Conservation (phyloP, 2,113 vertebrate genomes). For the Opisthocomus hoazin region DNA sequence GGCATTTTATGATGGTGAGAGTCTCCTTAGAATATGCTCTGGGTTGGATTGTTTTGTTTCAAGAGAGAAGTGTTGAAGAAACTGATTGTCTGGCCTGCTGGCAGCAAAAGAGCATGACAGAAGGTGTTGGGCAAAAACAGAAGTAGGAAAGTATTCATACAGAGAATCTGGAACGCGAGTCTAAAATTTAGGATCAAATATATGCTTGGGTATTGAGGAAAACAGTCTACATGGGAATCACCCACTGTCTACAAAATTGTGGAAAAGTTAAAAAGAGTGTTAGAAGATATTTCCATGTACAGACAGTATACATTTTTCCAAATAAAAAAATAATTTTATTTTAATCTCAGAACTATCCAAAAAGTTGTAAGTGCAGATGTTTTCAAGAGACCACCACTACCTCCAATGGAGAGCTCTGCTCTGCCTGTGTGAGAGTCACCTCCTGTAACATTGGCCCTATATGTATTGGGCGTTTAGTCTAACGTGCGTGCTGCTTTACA, state of each 20-base stretch:
- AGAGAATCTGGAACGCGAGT: neutral
- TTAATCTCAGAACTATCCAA: neutral
- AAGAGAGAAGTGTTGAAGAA: neutral
- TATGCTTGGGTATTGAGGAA: neutral
- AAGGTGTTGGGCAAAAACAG: neutral
- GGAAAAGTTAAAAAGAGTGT: neutral
- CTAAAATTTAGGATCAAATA: neutral
- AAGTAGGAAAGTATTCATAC: neutral
- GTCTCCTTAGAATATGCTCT: neutral
- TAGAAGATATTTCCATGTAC: neutral
- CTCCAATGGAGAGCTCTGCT: neutral
- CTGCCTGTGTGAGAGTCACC: neutral
- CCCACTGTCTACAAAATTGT: neutral
- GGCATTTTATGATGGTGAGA: neutral
- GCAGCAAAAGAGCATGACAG: neutral
- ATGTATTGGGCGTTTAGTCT: rapidly evolving
- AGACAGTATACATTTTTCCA: neutral
- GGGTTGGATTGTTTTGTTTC: neutral
- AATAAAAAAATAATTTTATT: neutral
- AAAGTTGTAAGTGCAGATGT: neutral
- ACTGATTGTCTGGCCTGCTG: neutral
- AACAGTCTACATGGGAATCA: neutral
- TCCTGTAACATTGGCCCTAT: neutral
- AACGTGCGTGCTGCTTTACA: neutral
- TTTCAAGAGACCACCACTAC: neutral